Evolutionary conservation across 2,888 invertebrate species (phyloP).

Genomic region (Ormyrus thymus): DNA sequence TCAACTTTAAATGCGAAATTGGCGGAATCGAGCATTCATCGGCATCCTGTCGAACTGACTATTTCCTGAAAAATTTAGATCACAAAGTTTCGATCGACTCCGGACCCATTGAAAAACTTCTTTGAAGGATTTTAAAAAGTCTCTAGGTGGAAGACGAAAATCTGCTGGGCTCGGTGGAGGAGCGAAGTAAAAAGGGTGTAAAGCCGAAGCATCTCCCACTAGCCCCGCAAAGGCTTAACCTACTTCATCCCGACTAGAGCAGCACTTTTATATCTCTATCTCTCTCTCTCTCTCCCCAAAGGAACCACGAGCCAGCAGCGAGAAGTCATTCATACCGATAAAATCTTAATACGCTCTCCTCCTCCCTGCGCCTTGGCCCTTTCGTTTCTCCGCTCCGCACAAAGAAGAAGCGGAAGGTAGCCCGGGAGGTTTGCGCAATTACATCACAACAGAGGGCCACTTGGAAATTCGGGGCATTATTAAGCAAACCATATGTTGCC

Average conservation of each 20-base stretch:
- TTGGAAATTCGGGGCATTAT: slow-evolving; percentile 32
- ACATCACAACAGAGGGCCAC: slow-evolving; percentile 11
- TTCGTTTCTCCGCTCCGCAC: background rate
- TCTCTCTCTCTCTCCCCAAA: background rate
- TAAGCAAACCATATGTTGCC: slow-evolving; percentile 30
- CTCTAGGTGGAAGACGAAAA: background rate
- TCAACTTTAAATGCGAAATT: too few species aligned
- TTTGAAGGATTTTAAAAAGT: slow-evolving; percentile 25
- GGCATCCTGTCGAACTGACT: too few species aligned
- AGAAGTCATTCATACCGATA: slow-evolving; percentile 29
- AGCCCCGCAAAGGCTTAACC: slow-evolving; percentile 36
- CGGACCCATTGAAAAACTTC: background rate
- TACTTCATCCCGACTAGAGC: slow-evolving; percentile 25
- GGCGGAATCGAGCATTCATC: too few species aligned
- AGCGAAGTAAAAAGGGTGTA: background rate
- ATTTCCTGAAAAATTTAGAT: too few species aligned
- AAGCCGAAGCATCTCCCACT: slow-evolving; percentile 16
- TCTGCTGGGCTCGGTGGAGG: slow-evolving; percentile 1
- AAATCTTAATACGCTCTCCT: background rate
- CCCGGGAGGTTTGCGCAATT: slow-evolving; percentile 3
- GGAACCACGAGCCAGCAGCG: slow-evolving; percentile 1
- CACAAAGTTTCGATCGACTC: too few species aligned
- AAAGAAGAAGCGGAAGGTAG: background rate
- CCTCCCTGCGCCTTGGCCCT: too few species aligned
- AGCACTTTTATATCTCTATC: slow-evolving; percentile 27